Evolutionary conservation across 2,113 vertebrate genomes (phyloP).

Genomic region (Corythoichthys haematopterus): DNA sequence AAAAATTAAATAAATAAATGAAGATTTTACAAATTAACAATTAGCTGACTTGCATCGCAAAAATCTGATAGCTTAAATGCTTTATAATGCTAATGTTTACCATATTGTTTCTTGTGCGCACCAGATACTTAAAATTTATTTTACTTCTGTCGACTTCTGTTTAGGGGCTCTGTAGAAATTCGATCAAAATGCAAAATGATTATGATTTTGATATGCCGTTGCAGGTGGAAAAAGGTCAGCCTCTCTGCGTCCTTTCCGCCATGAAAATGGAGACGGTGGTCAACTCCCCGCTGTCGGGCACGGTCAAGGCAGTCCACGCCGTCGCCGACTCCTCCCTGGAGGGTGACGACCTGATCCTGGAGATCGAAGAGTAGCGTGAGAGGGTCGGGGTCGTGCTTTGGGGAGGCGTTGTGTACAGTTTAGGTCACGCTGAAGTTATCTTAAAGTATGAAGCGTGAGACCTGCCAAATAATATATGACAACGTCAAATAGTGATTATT

Average conservation of each 20-base stretch:
- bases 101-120: no score
- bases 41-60: no score
- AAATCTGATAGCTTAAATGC: no score
- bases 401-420: background rate
- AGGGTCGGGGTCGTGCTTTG: background rate
- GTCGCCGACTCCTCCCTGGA: constrained; percentile 78
- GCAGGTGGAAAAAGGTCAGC: constrained; percentile 81
- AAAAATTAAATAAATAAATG: no score
- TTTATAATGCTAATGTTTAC: no score
- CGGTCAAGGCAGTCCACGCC: constrained; percentile 75
- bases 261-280: constrained; percentile 98
- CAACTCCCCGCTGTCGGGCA: constrained; percentile 82
- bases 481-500: constrained; percentile 8
- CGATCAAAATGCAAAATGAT: no score
- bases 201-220: no score
- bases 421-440: background rate
- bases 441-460: background rate
- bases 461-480: background rate
- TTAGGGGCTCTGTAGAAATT: no score
- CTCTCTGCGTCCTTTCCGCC: constrained; percentile 86
- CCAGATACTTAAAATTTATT: no score
- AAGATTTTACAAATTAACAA: no score
- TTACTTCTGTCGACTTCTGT: no score
- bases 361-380: constrained; percentile 70
- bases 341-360: constrained; percentile 88